Percentiles rank a stretch among this genome's conserved stretches.
Conservation (phyloP, 2,888 invertebrate species). For the Morpho helenor region DNA sequence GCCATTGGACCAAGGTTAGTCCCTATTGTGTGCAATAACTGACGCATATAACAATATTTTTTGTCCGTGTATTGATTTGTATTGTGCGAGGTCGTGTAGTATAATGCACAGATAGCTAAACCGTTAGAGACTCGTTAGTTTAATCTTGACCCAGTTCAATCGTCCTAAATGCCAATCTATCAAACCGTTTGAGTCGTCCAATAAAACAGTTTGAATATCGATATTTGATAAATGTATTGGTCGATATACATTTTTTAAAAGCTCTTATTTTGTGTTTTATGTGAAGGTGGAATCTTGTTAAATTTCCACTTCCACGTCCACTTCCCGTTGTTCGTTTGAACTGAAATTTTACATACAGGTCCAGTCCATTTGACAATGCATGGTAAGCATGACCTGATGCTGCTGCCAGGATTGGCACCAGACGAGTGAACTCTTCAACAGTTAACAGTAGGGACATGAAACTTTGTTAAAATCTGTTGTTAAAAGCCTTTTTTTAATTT, state of each 20-base stretch:
- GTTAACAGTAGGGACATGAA: too few relatives aligned
- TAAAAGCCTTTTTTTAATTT: too few relatives aligned
- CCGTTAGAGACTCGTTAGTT: conserved; percentile 6
- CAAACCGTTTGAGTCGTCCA: conserved; percentile 41
- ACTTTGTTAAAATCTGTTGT: too few relatives aligned
- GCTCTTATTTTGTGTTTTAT: too few relatives aligned
- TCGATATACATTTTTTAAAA: conserved; percentile 26
- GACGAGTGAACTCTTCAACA: too few relatives aligned
- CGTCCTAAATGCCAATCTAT: conserved; percentile 56
- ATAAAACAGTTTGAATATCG: conserved; percentile 16
- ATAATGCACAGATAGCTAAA: neutral
- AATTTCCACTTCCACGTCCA: too few relatives aligned
- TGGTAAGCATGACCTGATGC: too few relatives aligned
- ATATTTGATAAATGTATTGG: conserved; percentile 47
- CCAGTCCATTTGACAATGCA: too few relatives aligned
- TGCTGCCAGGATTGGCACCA: too few relatives aligned
- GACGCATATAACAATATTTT: neutral
- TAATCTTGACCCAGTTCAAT: conserved; percentile 63
- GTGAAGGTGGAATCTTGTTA: too few relatives aligned
- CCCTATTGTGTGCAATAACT: neutral
- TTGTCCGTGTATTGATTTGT: neutral
- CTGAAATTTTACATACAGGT: too few relatives aligned
- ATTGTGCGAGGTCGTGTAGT: neutral
- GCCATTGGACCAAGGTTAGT: conserved; percentile 29
- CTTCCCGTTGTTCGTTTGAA: too few relatives aligned